Evolutionary conservation across 2,888 invertebrate genomes (phyloP).

Genomic region (Stenchaetothrips biformis): DNA sequence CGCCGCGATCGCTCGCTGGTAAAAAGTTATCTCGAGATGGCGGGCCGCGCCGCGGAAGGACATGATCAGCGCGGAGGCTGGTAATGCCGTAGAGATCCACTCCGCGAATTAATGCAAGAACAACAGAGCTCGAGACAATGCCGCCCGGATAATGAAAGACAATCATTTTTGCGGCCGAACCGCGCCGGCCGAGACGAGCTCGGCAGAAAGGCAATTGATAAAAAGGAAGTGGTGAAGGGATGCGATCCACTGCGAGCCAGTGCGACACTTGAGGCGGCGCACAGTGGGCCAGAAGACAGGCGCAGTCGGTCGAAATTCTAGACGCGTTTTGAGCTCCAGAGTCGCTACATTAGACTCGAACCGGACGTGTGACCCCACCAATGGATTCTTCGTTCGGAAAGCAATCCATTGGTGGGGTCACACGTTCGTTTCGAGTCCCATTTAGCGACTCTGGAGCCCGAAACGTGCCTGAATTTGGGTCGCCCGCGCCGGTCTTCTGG

Average conservation of each 20-base stretch:
- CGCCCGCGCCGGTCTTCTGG: no score
- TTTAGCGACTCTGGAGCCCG: no score
- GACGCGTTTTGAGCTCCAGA: no score
- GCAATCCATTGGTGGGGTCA: no score
- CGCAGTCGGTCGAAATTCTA: no score
- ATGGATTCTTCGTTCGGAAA: no score
- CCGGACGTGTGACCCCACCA: no score
- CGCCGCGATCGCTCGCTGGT: not conserved
- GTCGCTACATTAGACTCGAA: no score
- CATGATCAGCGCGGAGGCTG: not conserved
- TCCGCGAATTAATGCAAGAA: constrained; percentile 19
- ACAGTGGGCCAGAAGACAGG: no score
- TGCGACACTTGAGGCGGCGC: not conserved
- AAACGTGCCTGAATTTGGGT: no score
- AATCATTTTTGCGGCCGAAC: not conserved
- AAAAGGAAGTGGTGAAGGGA: not conserved
- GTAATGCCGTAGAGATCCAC: constrained; percentile 15
- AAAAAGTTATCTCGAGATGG: constrained; percentile 6
- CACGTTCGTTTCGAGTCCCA: no score
- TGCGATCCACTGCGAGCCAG: not conserved
- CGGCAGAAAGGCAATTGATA: not conserved
- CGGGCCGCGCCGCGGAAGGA: not conserved
- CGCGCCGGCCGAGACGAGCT: not conserved
- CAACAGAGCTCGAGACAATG: not conserved
- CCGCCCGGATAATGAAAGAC: constrained; percentile 3